phyloP scores from a whole-genome alignment of 1,140 invertebrate genomes.

The Chrysoperla carnea region DNA sequence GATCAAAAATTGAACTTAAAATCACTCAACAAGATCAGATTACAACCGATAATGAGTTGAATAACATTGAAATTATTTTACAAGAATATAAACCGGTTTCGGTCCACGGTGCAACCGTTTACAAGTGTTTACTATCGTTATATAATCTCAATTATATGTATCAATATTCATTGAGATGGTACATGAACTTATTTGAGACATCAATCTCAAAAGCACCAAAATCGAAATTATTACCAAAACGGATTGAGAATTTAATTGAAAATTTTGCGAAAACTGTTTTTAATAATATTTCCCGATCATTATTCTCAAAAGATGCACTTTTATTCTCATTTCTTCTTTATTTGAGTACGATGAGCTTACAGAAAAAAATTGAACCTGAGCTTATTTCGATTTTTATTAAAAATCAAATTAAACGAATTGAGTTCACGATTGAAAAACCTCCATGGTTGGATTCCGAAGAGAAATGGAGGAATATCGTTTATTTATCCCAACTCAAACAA shows the following conservation, averaged over 20 bases:
- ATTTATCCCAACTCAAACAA: too few relatives aligned
- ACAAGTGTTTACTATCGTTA: slow-evolving; percentile 82
- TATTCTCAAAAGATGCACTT: slow-evolving; percentile 91
- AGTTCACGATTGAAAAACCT: too few relatives aligned
- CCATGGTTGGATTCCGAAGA: too few relatives aligned
- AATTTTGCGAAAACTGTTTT: slow-evolving; percentile 83
- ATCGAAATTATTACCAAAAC: slow-evolving; percentile 51
- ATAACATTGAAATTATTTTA: slow-evolving; percentile 63
- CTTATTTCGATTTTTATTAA: slow-evolving; percentile 71
- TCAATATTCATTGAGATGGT: slow-evolving; percentile 81
- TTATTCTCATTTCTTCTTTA: slow-evolving; percentile 82
- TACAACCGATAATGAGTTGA: slow-evolving; percentile 45
- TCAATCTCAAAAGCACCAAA: slow-evolving; percentile 78
- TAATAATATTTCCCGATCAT: slow-evolving; percentile 72
- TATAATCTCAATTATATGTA: slow-evolving; percentile 94
- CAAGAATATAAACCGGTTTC: slow-evolving; percentile 71
- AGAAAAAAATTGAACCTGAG: slow-evolving; percentile 47
- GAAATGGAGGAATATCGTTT: too few relatives aligned
- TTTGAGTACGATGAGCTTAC: slow-evolving; percentile 48
- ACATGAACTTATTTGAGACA: slow-evolving; percentile 73
- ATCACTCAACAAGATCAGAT: slow-evolving; percentile 73
- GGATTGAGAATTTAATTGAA: slow-evolving; percentile 56
- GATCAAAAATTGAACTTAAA: slow-evolving; percentile 65
- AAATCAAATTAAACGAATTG: too few relatives aligned
- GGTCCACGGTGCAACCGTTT: slow-evolving; percentile 68